Evolutionary conservation across 2,113 vertebrate genomes (phyloP).

Genomic region (Gorsachius goisagi): DNA sequence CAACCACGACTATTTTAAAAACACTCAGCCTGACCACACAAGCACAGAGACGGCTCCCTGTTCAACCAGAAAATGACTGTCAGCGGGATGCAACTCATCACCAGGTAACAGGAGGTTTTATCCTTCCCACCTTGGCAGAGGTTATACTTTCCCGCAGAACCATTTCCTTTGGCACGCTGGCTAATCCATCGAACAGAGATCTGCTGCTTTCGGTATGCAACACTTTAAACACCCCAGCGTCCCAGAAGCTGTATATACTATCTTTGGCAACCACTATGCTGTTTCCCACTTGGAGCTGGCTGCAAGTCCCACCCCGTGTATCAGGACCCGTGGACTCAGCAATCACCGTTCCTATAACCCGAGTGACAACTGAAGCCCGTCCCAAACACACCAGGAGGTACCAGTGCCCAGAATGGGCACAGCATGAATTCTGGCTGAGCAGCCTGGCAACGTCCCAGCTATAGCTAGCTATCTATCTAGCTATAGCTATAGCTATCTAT

Average conservation of each 20-base stretch:
- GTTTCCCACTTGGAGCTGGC: not conserved
- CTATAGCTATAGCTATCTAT: too few species aligned
- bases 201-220: rapidly evolving
- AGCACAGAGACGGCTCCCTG: not conserved
- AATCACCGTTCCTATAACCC: not conserved
- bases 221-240: rapidly evolving
- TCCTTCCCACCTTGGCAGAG: not conserved
- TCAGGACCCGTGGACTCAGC: not conserved
- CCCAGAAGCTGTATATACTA: rapidly evolving
- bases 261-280: rapidly evolving
- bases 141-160: not conserved
- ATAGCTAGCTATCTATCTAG: too few species aligned
- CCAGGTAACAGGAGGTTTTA: not conserved
- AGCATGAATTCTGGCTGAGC: not conserved
- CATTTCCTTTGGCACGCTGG: rapidly evolving
- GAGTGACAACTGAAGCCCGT: not conserved
- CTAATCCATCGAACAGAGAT: not conserved
- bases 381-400: not conserved
- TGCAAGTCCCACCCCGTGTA: rapidly evolving
- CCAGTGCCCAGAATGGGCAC: not conserved
- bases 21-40: constrained; percentile 17
- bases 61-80: not conserved
- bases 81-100: not conserved
- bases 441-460: not conserved
- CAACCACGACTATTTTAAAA: not conserved